Base-by-base conservation (phyloP, 1,140 invertebrate genomes). In the Zaprionus capensis region DNA sequence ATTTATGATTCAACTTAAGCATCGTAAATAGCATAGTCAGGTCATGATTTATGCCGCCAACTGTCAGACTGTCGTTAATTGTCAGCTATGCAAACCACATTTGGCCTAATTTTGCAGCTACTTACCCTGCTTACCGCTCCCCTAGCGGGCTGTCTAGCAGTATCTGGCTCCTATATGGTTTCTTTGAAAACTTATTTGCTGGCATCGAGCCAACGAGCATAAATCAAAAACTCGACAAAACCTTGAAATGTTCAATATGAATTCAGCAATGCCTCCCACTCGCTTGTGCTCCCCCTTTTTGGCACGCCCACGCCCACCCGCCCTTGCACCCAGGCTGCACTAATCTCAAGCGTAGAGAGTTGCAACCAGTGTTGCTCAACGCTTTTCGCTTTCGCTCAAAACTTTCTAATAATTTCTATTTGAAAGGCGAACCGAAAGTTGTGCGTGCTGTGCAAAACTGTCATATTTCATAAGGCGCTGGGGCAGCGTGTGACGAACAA, bases 371-470 rank as follows among this genome's bases (percentile, higher is more conserved):
- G 44, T 36, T 56, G 17, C 55, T 38, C 55, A 62, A 58, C 63
- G 64, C 41, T 69, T 76, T 82, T 86, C 82, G 82, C 80, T 86
- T 86, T 86, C 76, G 82, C 58, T 80, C 62, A 56, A 87, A 88
- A 88, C 81, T 88, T 88, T 88, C 75, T 73, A 90, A 88, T 88
- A 90, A 88, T 88, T 88, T 90, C 85, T 88, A 88, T 88, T 88
- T 88, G 81, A 90, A 88, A 88, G 81, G 73, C 70, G 62, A 64
- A 70, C 57, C 76, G 76, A 88, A 87, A 88, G 84, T 88, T 87
- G 78, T 81, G 84, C 84, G 74, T 88, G 78, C 81, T 88, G 84
- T 88, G 84, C 84, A 81, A 87, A 87, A 87, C 85, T 88, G 84
- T 88, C 84, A 88, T 88, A 88, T 90, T 88, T 88, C 84, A 88